Evolutionary conservation across 35 echinoderm and acorn worm genomes (phyloP).

Genomic region (Ophioderma brevispina): DNA sequence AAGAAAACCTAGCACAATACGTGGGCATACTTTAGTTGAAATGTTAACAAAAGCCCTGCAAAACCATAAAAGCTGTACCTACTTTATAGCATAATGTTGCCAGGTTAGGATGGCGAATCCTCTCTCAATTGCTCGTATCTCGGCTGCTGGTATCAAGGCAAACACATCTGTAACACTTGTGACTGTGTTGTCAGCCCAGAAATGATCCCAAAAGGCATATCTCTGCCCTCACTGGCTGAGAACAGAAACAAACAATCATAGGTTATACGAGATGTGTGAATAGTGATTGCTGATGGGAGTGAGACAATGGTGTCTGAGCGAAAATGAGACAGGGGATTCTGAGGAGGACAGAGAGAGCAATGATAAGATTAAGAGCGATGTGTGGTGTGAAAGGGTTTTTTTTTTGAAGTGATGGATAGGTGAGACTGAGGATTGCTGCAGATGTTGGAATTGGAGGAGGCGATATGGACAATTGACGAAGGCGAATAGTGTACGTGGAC

Average conservation of each 20-base stretch:
- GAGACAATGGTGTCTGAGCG: too few relatives aligned
- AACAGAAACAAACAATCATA: neutral
- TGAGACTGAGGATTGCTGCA: neutral
- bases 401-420: neutral
- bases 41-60: too few relatives aligned
- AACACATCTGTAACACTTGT: slow-evolving; percentile 98
- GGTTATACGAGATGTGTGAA: too few relatives aligned
- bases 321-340: too few relatives aligned
- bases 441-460: too few relatives aligned
- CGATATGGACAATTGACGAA: too few relatives aligned
- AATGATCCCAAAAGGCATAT: slow-evolving; percentile 99
- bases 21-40: too few relatives aligned
- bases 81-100: slow-evolving; percentile 99
- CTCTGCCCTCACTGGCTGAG: slow-evolving; percentile 92
- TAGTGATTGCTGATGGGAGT: neutral
- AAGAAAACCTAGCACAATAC: too few relatives aligned
- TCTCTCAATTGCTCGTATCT: slow-evolving; percentile 93
- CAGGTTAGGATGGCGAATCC: slow-evolving; percentile 94
- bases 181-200: slow-evolving; percentile 97
- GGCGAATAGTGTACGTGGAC: too few relatives aligned
- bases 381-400: neutral
- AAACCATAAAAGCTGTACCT: too few relatives aligned
- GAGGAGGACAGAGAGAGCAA: too few relatives aligned
- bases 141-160: slow-evolving; percentile 95
- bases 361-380: too few relatives aligned